A percentile compares a stretch with the other conserved stretches of the same genome.
These are phyloP conservation scores for Cryptocheilus praepositus DNA, from an alignment of 2,888 invertebrate species.

Conservation along the genomic window DNA sequence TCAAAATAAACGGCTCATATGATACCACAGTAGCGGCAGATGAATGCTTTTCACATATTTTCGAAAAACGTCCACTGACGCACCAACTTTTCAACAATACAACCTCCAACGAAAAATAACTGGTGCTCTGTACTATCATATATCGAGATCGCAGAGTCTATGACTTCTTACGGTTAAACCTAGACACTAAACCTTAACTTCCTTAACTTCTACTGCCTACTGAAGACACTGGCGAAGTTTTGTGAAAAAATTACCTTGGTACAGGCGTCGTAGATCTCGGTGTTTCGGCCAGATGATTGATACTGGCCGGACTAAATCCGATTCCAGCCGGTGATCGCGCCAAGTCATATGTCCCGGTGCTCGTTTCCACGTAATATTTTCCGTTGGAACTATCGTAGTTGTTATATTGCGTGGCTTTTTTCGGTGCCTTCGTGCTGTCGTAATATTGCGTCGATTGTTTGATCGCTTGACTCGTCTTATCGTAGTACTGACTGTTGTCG, in stretches of 20 bases:
- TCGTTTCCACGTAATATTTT: constrained; percentile 65
- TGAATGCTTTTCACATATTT: too few species aligned
- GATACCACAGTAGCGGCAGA: too few species aligned
- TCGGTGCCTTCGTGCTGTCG: constrained; percentile 64
- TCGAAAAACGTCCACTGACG: too few species aligned
- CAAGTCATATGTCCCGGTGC: constrained; percentile 64
- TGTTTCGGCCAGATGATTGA: constrained; percentile 70
- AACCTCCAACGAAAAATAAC: too few species aligned
- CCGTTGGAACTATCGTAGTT: constrained; percentile 60
- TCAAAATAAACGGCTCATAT: too few species aligned
- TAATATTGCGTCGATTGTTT: constrained; percentile 61
- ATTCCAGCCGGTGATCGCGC: constrained; percentile 64
- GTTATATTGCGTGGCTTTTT: constrained; percentile 65
- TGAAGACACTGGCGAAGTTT: too few species aligned
- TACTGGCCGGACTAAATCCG: constrained; percentile 72
- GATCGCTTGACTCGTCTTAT: constrained; percentile 51
- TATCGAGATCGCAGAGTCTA: too few species aligned
- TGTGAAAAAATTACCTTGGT: constrained; percentile 57
- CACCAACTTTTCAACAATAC: too few species aligned
- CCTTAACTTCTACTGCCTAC: too few species aligned
- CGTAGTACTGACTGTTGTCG: constrained; percentile 58
- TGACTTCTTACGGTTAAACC: too few species aligned
- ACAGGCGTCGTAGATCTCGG: constrained; percentile 68
- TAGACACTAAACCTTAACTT: too few species aligned
- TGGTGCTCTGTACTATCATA: too few species aligned